Percentiles rank a stretch among this genome's conserved stretches.
phyloP scores from a whole-genome alignment of 1,140 invertebrate genomes.

The Delia radicum region DNA sequence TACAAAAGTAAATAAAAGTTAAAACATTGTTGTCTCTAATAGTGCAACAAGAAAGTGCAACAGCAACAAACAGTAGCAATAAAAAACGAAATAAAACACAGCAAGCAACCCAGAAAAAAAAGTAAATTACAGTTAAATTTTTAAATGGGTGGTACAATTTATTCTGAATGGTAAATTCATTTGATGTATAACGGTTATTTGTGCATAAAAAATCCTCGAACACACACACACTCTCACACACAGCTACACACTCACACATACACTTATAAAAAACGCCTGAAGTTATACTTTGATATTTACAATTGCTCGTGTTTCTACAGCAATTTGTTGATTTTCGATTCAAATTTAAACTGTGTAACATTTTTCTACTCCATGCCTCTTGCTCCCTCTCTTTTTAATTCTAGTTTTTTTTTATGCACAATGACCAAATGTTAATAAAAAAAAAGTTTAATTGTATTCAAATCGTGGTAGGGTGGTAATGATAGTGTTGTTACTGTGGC shows the following conservation, averaged over 20 bases:
- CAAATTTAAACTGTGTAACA: slow-evolving; percentile 11
- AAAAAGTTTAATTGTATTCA: neutral
- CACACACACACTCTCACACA: neutral
- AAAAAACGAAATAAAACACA: neutral
- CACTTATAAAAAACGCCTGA: slow-evolving; percentile 2
- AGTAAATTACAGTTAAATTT: neutral
- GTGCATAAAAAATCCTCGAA: neutral
- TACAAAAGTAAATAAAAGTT: slow-evolving; percentile 8
- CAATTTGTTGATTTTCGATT: slow-evolving; percentile 23
- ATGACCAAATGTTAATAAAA: no score
- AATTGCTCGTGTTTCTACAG: slow-evolving; percentile 20
- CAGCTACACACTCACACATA: neutral
- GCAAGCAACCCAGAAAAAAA: neutral
- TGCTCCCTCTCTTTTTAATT: neutral
- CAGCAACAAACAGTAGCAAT: neutral
- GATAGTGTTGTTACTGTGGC: neutral
- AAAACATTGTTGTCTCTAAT: neutral
- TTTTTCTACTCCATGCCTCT: neutral
- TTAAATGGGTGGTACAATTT: slow-evolving; percentile 19
- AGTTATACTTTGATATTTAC: slow-evolving; percentile 22
- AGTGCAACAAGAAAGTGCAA: slow-evolving; percentile 4
- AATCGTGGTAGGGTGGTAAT: neutral
- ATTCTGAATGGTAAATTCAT: slow-evolving; percentile 2
- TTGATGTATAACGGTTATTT: slow-evolving; percentile 15
- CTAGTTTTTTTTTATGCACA: neutral